phyloP scores from a whole-genome alignment of 1,140 invertebrate genomes.

The Drosophila quadrilineata region DNA sequence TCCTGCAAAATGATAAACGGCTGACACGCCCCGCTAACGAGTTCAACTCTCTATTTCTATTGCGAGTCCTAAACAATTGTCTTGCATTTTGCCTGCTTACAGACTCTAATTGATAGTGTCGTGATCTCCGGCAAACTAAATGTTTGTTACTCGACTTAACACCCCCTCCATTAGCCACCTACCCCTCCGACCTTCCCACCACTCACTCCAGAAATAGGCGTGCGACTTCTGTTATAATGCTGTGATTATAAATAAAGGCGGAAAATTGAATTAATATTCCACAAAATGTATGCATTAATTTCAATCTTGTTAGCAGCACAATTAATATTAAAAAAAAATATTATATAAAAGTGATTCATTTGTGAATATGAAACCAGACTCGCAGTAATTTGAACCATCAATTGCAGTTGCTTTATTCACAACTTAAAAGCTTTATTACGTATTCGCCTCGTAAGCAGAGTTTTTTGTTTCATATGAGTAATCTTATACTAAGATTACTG shows the following conservation, averaged over 20 bases:
- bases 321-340: conserved; percentile 9
- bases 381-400: no score
- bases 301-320: conserved; percentile 15
- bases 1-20: conserved; percentile 66
- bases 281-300: conserved; percentile 19
- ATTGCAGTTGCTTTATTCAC: no score
- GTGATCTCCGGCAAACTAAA: conserved; percentile 51
- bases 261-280: conserved; percentile 10
- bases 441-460: no score
- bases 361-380: no score
- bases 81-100: conserved; percentile 29
- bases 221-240: conserved; percentile 4
- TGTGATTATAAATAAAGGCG: conserved; percentile 29
- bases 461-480: no score
- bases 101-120: conserved; percentile 76
- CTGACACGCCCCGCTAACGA: conserved; percentile 70
- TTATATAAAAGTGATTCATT: no score
- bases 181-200: neutral
- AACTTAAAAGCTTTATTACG: no score
- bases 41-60: conserved; percentile 39
- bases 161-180: neutral
- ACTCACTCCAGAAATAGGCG: neutral
- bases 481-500: no score
- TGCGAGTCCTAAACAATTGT: conserved; percentile 64
- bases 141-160: conserved; percentile 16